phyloP scores from a whole-genome alignment of 64 coral and sea anemone genomes.

The Actinia tenebrosa region DNA sequence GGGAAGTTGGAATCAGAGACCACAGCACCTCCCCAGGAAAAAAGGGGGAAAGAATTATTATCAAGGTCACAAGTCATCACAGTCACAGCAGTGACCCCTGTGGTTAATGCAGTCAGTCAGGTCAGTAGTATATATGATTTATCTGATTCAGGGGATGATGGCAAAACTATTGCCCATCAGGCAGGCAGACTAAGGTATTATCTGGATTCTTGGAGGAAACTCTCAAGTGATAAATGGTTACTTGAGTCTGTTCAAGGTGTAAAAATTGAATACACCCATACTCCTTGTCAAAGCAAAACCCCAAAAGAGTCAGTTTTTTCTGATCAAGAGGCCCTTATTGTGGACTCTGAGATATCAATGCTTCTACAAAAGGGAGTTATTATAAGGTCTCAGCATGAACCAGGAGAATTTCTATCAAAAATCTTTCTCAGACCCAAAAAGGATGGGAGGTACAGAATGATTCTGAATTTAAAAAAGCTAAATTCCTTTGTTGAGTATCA shows the following conservation, averaged over 20 bases:
- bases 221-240: neutral
- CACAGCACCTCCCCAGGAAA: neutral
- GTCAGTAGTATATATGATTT: neutral
- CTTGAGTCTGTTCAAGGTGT: slow-evolving; percentile 9
- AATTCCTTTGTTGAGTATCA: slow-evolving; percentile 17
- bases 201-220: neutral
- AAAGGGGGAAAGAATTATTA: slow-evolving; percentile 7
- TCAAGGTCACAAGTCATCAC: slow-evolving; percentile 7
- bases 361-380: slow-evolving; percentile 12
- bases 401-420: slow-evolving; percentile 30
- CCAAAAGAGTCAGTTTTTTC: neutral
- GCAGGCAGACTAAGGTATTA: slow-evolving; percentile 17
- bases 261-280: slow-evolving; percentile 13
- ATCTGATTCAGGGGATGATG: neutral
- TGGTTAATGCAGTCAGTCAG: neutral
- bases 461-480: slow-evolving; percentile 39
- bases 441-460: slow-evolving; percentile 9
- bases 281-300: neutral
- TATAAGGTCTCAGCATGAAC: slow-evolving; percentile 19
- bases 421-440: slow-evolving; percentile 30
- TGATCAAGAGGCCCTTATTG: neutral
- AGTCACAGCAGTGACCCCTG: neutral
- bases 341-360: neutral
- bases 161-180: neutral
- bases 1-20: slow-evolving; percentile 1